Conservation (phyloP, 1,140 invertebrate species). For the Papilio glaucus region DNA sequence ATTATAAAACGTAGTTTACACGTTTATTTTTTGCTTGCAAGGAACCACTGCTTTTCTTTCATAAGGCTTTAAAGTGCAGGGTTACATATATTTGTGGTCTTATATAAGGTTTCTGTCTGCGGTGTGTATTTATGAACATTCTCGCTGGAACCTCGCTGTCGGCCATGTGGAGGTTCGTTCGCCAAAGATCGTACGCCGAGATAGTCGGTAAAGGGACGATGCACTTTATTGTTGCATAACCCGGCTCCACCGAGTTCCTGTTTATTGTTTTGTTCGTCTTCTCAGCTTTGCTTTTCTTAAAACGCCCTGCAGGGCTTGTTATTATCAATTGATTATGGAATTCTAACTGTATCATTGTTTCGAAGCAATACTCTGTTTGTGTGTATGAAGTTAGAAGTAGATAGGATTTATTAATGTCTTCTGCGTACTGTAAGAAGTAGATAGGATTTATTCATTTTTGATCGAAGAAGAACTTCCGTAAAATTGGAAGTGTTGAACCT, state of each 20-base stretch:
- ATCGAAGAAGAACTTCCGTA: too few relatives aligned
- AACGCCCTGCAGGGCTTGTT: not conserved
- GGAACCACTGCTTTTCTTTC: not conserved
- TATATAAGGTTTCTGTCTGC: not conserved
- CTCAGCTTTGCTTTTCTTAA: constrained; percentile 2
- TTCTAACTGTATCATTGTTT: too few relatives aligned
- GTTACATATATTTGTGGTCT: not conserved
- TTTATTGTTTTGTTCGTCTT: constrained; percentile 27
- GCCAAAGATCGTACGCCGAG: constrained; percentile 4
- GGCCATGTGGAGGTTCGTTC: constrained; percentile 22
- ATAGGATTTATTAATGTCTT: too few relatives aligned
- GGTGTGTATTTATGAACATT: constrained; percentile 17
- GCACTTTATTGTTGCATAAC: constrained; percentile 35
- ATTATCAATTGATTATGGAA: constrained; percentile 3
- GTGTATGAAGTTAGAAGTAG: too few relatives aligned
- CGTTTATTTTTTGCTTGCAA: too few relatives aligned
- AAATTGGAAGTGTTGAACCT: too few relatives aligned
- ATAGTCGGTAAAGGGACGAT: constrained; percentile 29
- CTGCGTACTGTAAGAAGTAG: too few relatives aligned
- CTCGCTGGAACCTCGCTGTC: constrained; percentile 8
- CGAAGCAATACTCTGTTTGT: too few relatives aligned
- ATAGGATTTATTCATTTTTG: too few relatives aligned
- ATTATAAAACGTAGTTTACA: too few relatives aligned
- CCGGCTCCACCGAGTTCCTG: constrained; percentile 20
- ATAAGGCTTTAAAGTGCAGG: not conserved